Evolutionary conservation across 2,113 vertebrate genomes (phyloP).

Genomic region (Tachuris rubrigastra): DNA sequence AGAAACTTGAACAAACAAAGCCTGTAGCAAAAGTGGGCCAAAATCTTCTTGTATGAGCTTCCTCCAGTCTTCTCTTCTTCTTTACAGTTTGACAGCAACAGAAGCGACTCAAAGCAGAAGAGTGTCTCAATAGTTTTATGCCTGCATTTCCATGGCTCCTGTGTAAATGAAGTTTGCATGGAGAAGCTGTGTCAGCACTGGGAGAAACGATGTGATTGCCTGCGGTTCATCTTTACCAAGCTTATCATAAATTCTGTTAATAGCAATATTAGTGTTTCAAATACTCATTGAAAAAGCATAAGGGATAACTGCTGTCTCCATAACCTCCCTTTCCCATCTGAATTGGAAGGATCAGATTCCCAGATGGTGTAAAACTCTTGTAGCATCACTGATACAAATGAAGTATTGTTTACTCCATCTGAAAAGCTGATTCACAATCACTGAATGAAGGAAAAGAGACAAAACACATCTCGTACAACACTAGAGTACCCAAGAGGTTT

Average conservation of each 20-base stretch:
- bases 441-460: background rate
- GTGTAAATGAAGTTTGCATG: background rate
- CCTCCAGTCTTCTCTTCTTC: background rate
- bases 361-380: background rate
- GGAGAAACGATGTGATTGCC: background rate
- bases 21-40: background rate
- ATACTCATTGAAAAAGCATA: background rate
- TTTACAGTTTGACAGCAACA: background rate
- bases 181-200: slow-evolving; percentile 21
- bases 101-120: background rate
- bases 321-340: fast-evolving
- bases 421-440: background rate
- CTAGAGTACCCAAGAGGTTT: background rate
- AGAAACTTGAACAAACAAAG: background rate
- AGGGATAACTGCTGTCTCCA: background rate
- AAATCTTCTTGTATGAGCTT: background rate
- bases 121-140: background rate
- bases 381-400: background rate
- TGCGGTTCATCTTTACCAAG: background rate
- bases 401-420: background rate
- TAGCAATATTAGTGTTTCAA: background rate
- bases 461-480: background rate
- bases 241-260: background rate
- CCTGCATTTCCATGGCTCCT: background rate
- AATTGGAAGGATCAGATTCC: background rate